Evolutionary conservation across 2,888 invertebrate genomes (phyloP).

Genomic region (Drosophila neutralis): DNA sequence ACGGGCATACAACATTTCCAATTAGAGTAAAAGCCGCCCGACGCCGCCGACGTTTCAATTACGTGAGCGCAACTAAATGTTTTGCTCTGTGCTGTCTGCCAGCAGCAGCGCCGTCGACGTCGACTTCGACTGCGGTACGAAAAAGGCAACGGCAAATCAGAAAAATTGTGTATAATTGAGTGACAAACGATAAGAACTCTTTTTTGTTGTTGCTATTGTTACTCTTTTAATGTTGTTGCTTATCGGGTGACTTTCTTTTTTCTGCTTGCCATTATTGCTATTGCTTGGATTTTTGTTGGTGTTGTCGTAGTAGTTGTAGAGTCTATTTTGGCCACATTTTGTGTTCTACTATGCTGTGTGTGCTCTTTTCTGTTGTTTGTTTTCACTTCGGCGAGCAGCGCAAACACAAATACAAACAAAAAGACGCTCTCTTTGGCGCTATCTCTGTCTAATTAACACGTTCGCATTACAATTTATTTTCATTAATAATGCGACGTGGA

Average conservation of each 20-base stretch:
- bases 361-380: constrained; percentile 56
- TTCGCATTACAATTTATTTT: constrained; percentile 73
- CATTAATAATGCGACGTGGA: constrained; percentile 72
- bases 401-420: constrained; percentile 36
- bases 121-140: constrained; percentile 38
- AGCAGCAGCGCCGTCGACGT: constrained; percentile 6
- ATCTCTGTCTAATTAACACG: constrained; percentile 68
- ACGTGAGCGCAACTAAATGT: constrained; percentile 59
- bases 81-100: constrained; percentile 17
- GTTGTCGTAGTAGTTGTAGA: constrained; percentile 16
- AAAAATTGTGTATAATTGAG: constrained; percentile 70
- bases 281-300: constrained; percentile 22
- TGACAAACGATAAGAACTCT: constrained; percentile 68
- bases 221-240: constrained; percentile 12
- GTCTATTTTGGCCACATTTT: constrained; percentile 56
- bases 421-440: constrained; percentile 30
- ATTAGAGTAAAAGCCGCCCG: constrained; percentile 69
- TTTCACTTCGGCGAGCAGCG: constrained; percentile 39
- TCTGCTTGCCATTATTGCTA: constrained; percentile 22
- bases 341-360: constrained; percentile 35
- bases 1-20: constrained; percentile 72
- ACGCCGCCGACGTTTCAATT: constrained; percentile 65
- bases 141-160: constrained; percentile 54
- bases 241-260: constrained; percentile 6
- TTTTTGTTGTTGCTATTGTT: constrained; percentile 15